phyloP scores from a whole-genome alignment of 2,113 vertebrate species.

The Sorex araneus region DNA sequence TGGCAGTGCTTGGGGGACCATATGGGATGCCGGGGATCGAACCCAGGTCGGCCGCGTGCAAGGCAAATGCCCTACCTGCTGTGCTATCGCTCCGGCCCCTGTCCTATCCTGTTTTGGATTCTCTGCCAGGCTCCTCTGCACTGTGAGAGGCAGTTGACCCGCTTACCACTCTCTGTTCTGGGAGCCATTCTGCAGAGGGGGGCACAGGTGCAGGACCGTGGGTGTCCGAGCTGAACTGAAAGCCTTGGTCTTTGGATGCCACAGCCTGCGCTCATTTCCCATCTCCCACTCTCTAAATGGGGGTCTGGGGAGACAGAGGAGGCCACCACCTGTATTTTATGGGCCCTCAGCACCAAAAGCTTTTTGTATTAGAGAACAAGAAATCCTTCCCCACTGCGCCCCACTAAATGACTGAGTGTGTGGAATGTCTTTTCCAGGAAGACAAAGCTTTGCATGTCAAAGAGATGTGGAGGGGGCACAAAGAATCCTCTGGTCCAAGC shows the following conservation, averaged over 20 bases:
- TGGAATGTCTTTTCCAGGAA: constrained; percentile 16
- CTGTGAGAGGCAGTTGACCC: background rate
- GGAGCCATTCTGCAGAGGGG: background rate
- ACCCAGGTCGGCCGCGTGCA: too few relatives aligned
- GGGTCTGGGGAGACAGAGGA: background rate
- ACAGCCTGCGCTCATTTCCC: background rate
- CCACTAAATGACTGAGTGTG: background rate
- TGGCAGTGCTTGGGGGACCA: too few relatives aligned
- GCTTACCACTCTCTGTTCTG: background rate
- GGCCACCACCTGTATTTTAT: background rate
- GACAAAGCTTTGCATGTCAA: constrained; percentile 41
- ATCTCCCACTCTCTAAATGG: background rate
- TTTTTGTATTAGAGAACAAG: background rate
- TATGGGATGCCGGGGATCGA: too few relatives aligned
- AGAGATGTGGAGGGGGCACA: background rate
- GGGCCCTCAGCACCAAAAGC: background rate
- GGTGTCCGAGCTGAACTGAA: background rate
- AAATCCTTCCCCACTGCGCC: too few relatives aligned
- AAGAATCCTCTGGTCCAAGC: background rate
- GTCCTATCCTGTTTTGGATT: background rate
- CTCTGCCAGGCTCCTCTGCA: background rate
- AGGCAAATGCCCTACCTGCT: too few relatives aligned
- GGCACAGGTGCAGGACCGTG: background rate
- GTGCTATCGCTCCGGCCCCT: too few relatives aligned
- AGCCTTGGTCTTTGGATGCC: background rate